Evolutionary conservation across 1,140 invertebrate species (phyloP).

Genomic region (Tyrophagus putrescentiae): DNA sequence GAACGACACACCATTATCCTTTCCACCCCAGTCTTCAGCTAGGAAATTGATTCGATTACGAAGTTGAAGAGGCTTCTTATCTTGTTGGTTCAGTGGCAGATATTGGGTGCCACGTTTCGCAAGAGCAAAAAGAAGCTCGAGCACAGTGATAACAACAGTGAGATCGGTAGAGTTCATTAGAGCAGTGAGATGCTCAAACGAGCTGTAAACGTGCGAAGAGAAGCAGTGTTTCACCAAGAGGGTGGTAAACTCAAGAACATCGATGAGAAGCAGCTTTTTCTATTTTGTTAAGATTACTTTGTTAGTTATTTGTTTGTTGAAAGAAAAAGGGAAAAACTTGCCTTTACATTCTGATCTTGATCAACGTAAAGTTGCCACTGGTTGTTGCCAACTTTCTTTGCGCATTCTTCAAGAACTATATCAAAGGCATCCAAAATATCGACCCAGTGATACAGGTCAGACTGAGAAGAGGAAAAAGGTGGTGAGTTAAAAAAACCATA

Average conservation of each 20-base stretch:
- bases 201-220: background rate
- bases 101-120: background rate
- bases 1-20: background rate
- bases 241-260: background rate
- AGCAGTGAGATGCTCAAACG: slow-evolving; percentile 7
- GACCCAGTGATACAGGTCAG: slow-evolving; percentile 1
- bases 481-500: background rate
- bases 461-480: background rate
- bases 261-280: background rate
- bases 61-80: background rate
- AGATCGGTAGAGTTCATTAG: background rate
- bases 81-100: background rate
- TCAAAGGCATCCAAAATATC: slow-evolving; percentile 1
- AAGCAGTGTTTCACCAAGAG: background rate
- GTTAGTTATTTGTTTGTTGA: background rate
- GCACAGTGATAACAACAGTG: background rate
- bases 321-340: background rate
- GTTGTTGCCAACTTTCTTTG: background rate
- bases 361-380: background rate
- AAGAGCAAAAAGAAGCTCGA: background rate
- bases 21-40: slow-evolving; percentile 2
- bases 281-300: background rate
- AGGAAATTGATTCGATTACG: background rate
- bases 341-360: background rate
- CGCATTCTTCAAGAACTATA: background rate